phyloP scores from a whole-genome alignment of 2,113 vertebrate genomes.

The Acinonyx jubatus region DNA sequence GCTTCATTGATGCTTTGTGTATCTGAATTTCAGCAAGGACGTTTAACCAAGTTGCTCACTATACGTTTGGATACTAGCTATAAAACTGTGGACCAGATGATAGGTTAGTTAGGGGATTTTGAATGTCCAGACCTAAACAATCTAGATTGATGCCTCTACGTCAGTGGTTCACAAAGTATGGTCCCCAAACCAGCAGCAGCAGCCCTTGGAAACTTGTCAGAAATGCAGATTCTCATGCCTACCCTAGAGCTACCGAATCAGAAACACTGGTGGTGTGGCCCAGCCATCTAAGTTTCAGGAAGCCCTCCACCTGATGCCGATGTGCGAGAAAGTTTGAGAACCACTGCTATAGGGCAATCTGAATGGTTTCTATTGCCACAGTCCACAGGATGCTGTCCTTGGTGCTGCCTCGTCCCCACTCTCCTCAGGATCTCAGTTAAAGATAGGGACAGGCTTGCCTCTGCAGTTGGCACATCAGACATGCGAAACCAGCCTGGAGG shows the following conservation, averaged over 20 bases:
- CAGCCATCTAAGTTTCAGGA: slow-evolving; percentile 2
- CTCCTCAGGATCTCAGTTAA: slow-evolving; percentile 8
- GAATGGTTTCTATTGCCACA: neutral
- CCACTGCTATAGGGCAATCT: neutral
- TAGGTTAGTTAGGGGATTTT: neutral
- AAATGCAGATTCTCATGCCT: neutral
- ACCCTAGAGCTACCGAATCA: neutral
- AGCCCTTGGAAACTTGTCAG: neutral
- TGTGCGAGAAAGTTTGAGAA: neutral
- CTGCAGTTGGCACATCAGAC: neutral
- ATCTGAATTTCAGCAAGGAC: slow-evolving; percentile 41
- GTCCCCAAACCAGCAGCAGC: neutral
- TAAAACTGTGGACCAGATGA: neutral
- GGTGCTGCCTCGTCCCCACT: slow-evolving; percentile 42
- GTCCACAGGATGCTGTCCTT: slow-evolving; percentile 62
- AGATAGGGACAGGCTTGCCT: neutral
- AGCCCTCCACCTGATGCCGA: neutral
- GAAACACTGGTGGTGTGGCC: neutral
- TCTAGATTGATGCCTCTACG: neutral
- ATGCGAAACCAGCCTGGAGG: slow-evolving; percentile 14
- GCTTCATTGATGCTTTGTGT: neutral
- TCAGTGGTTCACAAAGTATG: slow-evolving; percentile 26
- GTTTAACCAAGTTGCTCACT: neutral
- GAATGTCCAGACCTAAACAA: neutral
- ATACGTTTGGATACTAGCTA: neutral